Base-by-base conservation (phyloP, 2,113 vertebrate genomes). In the Rutilus rutilus region DNA sequence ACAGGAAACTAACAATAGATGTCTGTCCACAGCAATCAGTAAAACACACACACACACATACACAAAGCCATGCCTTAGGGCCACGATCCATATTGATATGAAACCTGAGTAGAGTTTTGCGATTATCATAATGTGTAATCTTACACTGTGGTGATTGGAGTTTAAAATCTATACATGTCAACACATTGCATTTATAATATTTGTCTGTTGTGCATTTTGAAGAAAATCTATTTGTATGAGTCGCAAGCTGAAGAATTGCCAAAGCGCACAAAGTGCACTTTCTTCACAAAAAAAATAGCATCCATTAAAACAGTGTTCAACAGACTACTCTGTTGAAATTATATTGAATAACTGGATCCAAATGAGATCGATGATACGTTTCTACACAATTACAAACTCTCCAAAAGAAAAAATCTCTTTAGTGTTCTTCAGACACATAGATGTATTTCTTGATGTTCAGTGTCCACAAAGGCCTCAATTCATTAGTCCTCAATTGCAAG, bases 31-130 rank as follows among this genome's bases (percentile, higher is more conserved):
- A 64, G 15, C 30, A 39, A 59, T 83, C 62, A 65, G 30, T 19
- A 57, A 65, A n/a, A 30, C 73, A 59, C 64, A 57, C 45, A 60
- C 45, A 27, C n/a, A 57, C 11, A 71, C 45, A 78, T 25, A 15
- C 36, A 19, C 19, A 67, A 42, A 78, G 17, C 33, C 54, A 30
- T 57, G 30, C 64, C 86, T 39, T 39, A 30, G 15, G 75, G 84
- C 83, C 30, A 57, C 9, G 6, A 78, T 87, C 62, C 84, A 89
- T 82, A 80, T 47, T 78, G 45, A 82, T 87, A 27, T 69, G 19
- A 39, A 47, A 79, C 33, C 83, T 17, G 79, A 36, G 4, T 50
- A 50, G 27, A 81, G 54, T 81, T 27, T 52, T 71, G 25, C n/a
- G 15, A 71, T 73, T 9, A 86, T 74, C 33, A 21, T 76, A 84